phyloP scores from a whole-genome alignment of 2,797 vertebrate genomes.

The Iguana delicatissima region DNA sequence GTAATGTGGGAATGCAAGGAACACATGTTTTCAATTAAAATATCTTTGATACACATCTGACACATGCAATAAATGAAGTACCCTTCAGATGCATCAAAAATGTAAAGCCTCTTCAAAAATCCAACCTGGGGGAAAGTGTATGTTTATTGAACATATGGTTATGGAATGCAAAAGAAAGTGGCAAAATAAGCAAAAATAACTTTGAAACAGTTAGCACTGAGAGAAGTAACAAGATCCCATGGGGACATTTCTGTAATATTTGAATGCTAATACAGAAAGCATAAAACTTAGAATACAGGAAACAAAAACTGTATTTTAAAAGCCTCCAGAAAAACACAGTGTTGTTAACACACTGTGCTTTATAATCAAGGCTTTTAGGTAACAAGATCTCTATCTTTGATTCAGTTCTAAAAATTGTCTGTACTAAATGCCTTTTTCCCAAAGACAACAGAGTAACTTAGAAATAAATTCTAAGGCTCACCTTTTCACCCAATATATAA shows the following conservation, averaged over 20 bases:
- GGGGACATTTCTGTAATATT: constrained; percentile 6
- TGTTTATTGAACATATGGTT: constrained; percentile 5
- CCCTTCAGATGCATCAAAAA: background rate
- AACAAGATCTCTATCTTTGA: background rate
- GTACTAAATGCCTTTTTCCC: constrained; percentile 6
- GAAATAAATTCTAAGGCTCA: background rate
- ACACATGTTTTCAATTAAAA: background rate
- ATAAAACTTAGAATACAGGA: background rate
- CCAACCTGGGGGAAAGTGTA: background rate
- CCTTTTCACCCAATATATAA: constrained; percentile 20
- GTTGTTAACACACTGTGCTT: background rate
- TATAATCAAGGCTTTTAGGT: constrained; percentile 17
- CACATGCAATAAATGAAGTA: background rate
- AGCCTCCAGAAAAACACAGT: background rate
- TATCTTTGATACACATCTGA: background rate
- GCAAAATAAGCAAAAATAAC: constrained; percentile 19
- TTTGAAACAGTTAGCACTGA: background rate
- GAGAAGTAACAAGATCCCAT: constrained; percentile 18
- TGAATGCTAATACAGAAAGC: constrained; percentile 10
- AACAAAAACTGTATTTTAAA: background rate
- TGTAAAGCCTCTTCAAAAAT: background rate
- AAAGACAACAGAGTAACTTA: background rate
- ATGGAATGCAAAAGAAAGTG: background rate
- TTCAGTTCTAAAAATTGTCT: constrained; percentile 6
- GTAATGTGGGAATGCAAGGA: background rate